Conservation (phyloP, 2,888 invertebrate species). For the Auanema sp. region DNA sequence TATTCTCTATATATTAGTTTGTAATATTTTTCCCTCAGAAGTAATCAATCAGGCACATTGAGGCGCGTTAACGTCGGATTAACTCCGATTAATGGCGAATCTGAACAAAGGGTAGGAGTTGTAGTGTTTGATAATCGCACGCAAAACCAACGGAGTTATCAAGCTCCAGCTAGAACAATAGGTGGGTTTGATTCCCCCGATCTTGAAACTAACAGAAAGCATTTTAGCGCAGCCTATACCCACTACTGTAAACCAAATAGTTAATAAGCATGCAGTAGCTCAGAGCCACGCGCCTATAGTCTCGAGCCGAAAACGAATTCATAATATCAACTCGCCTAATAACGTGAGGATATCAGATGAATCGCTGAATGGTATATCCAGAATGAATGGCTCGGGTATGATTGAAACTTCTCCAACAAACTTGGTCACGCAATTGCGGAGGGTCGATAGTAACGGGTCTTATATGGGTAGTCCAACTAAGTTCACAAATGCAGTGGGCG, state of each 20-base stretch:
- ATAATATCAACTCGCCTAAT: slow-evolving; percentile 12
- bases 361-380: background rate
- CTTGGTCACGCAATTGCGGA: slow-evolving; percentile 25
- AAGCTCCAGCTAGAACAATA: slow-evolving; percentile 4
- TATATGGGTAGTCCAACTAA: slow-evolving; percentile 47
- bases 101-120: slow-evolving; percentile 15
- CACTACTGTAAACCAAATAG: background rate
- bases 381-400: background rate
- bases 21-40: background rate
- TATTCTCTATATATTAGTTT: background rate
- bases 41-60: slow-evolving; percentile 3
- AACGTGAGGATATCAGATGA: slow-evolving; percentile 4
- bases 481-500: slow-evolving; percentile 44
- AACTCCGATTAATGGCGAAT: slow-evolving; percentile 3
- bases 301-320: slow-evolving; percentile 33
- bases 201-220: no score
- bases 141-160: slow-evolving; percentile 1
- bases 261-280: slow-evolving; percentile 10
- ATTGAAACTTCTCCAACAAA: slow-evolving; percentile 31
- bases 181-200: background rate
- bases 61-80: slow-evolving; percentile 13
- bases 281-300: slow-evolving; percentile 41
- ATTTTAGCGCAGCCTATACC: slow-evolving; percentile 11
- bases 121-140: slow-evolving; percentile 16
- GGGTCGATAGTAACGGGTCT: slow-evolving; percentile 23